These are phyloP conservation scores for Notospermus geniculatus DNA, from an alignment of 1,140 invertebrate species.

Conservation along the genomic window DNA sequence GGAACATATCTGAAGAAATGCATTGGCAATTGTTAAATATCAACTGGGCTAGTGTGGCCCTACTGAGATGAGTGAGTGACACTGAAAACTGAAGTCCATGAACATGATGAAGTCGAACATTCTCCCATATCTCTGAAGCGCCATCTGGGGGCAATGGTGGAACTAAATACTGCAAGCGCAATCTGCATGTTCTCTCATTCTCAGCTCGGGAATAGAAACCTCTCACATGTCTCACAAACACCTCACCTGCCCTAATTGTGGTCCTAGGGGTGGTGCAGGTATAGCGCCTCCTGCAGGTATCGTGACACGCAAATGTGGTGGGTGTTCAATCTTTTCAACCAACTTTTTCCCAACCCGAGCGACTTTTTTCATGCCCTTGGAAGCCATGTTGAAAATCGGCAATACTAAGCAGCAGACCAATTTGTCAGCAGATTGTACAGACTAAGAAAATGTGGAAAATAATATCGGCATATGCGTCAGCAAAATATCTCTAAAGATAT, in stretches of 20 bases:
- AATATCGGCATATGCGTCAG: no score
- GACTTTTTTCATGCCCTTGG: constrained; percentile 18
- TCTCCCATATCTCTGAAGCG: background rate
- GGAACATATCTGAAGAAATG: constrained; percentile 31
- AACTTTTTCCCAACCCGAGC: constrained; percentile 27
- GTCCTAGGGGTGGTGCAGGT: constrained; percentile 85
- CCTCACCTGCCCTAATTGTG: constrained; percentile 82
- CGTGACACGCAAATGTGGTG: constrained; percentile 64
- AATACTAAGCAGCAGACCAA: no score
- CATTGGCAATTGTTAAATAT: background rate
- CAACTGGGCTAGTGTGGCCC: background rate
- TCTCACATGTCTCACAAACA: no score
- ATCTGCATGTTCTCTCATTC: no score
- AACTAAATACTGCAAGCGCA: background rate
- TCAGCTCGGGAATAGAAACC: no score
- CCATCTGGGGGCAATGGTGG: background rate
- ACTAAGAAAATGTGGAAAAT: no score
- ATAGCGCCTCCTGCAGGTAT: constrained; percentile 85
- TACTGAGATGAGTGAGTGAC: background rate
- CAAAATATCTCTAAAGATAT: no score
- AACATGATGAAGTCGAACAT: background rate
- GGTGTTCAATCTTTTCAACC: constrained; percentile 30
- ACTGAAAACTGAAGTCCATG: background rate
- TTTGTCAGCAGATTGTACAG: no score
- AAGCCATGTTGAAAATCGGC: constrained; percentile 8